Percentiles rank a stretch among this genome's conserved stretches.
These are phyloP conservation scores for Gastrophysa polygoni DNA, from an alignment of 2,888 invertebrate species.

Conservation along the genomic window DNA sequence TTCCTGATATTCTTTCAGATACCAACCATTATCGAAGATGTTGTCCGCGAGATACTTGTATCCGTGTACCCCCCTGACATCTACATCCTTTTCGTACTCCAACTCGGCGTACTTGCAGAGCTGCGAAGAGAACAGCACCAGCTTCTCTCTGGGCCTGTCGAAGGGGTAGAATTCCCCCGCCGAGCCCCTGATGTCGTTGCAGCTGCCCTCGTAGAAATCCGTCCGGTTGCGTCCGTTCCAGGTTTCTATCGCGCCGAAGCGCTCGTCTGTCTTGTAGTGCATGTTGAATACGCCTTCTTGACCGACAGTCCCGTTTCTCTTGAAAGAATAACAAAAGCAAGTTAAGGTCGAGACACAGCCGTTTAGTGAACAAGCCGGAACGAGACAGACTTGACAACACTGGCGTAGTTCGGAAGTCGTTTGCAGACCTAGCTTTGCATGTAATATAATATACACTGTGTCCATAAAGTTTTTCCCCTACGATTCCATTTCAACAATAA, in stretches of 20 bases:
- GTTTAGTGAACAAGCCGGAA: too few relatives aligned
- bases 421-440: too few relatives aligned
- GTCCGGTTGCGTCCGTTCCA: conserved; percentile 75
- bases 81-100: conserved; percentile 66
- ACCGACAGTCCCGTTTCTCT: conserved; percentile 76
- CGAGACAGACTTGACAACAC: too few relatives aligned
- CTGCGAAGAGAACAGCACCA: conserved; percentile 73
- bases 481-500: too few relatives aligned
- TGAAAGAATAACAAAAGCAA: conserved; percentile 43
- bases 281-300: conserved; percentile 78
- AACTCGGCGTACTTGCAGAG: conserved; percentile 73
- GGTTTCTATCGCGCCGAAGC: conserved; percentile 71
- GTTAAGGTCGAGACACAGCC: too few relatives aligned
- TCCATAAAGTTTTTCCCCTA: too few relatives aligned
- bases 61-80: conserved; percentile 66
- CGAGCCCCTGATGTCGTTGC: conserved; percentile 72
- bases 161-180: conserved; percentile 83
- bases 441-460: too few relatives aligned
- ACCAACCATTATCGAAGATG: conserved; percentile 70
- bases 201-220: conserved; percentile 62
- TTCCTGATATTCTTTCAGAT: too few relatives aligned
- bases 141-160: conserved; percentile 63
- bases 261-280: conserved; percentile 69
- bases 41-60: conserved; percentile 70
- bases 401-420: too few relatives aligned